Percentiles rank a stretch among this genome's conserved stretches.
phyloP scores from a whole-genome alignment of 2,888 invertebrate species.

The Thereva unica region DNA sequence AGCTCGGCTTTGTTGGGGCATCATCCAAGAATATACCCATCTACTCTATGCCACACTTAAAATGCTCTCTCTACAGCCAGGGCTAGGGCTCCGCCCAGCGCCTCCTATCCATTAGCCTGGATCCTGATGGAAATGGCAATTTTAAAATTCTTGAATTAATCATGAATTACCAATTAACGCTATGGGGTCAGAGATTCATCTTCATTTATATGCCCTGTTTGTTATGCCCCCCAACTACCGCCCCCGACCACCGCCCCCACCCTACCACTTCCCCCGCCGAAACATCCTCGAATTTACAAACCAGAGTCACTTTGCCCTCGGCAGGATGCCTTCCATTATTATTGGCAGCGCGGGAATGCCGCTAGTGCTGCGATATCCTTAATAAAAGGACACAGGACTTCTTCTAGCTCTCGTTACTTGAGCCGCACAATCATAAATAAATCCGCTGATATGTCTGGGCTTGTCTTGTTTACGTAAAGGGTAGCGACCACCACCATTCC shows the following conservation, averaged over 20 bases:
- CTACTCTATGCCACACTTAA: conserved; percentile 12
- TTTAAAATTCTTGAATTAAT: conserved; percentile 45
- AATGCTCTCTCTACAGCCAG: conserved; percentile 18
- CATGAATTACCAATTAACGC: conserved; percentile 46
- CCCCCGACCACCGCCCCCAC: neutral
- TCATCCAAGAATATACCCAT: conserved; percentile 3
- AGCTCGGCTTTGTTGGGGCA: neutral
- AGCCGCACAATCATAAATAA: no score
- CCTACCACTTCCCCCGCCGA: neutral
- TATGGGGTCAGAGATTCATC: conserved; percentile 43
- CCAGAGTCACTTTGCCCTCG: neutral
- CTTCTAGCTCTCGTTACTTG: no score
- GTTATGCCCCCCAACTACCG: conserved; percentile 23
- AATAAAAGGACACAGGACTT: no score
- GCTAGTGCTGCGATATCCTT: no score
- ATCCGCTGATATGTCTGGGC: no score
- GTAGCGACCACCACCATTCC: no score
- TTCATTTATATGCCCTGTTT: conserved; percentile 41
- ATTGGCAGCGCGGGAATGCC: no score
- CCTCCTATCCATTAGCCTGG: conserved; percentile 32
- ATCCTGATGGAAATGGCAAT: conserved; percentile 42
- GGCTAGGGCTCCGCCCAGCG: conserved; percentile 11
- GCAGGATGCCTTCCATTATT: neutral
- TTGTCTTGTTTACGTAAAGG: no score
- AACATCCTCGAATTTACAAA: neutral